Evolutionary conservation across 2,113 vertebrate species (phyloP).

Genomic region (Phrynosoma platyrhinos): DNA sequence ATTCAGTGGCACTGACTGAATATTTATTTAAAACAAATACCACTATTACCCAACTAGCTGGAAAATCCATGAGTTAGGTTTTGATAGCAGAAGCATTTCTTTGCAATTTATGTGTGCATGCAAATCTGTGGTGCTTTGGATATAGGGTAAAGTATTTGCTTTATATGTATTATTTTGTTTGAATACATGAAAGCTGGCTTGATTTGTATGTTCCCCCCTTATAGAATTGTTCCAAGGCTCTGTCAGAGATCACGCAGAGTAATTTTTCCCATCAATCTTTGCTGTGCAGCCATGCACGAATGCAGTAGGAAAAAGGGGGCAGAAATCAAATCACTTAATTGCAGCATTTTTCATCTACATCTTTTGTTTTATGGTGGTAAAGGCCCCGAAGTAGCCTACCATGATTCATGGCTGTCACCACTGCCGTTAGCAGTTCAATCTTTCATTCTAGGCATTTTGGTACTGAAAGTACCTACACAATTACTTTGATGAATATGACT

Average conservation of each 20-base stretch:
- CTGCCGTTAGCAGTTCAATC: conserved; percentile 96
- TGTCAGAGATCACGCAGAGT: conserved; percentile 89
- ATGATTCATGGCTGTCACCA: conserved; percentile 98
- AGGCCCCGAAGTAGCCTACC: conserved; percentile 93
- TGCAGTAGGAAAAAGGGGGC: conserved; percentile 92
- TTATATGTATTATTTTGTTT: conserved; percentile 88
- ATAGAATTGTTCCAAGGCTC: conserved; percentile 90
- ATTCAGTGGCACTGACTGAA: conserved; percentile 79
- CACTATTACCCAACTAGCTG: conserved; percentile 84
- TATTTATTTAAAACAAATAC: conserved; percentile 87
- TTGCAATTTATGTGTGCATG: conserved; percentile 85
- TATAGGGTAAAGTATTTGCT: conserved; percentile 87
- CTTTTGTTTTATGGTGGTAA: conserved; percentile 99
- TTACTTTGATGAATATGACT: conserved; percentile 99
- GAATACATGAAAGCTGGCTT: conserved; percentile 86
- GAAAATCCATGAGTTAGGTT: conserved; percentile 84
- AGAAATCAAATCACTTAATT: conserved; percentile 99
- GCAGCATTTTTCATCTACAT: conserved; percentile 99
- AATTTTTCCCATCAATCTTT: conserved; percentile 91
- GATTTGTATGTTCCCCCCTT: conserved; percentile 89
- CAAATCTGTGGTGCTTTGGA: conserved; percentile 83
- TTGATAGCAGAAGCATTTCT: conserved; percentile 83
- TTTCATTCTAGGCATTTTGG: conserved; percentile 95
- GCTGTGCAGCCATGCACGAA: conserved; percentile 87
- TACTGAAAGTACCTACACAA: conserved; percentile 97